Base-by-base conservation (phyloP, 2,888 invertebrate genomes). In the Lysandra bellargus region DNA sequence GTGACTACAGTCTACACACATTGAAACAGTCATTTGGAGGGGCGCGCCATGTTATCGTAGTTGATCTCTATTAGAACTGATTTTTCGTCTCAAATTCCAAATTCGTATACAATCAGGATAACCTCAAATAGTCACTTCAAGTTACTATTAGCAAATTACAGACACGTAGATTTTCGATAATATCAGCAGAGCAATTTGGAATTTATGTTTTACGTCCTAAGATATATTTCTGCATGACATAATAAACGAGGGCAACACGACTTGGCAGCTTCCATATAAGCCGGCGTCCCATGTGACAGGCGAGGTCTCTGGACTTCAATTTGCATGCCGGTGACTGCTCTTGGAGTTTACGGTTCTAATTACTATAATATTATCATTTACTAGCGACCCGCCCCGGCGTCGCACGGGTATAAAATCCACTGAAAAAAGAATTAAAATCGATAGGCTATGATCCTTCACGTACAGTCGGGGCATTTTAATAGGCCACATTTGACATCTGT, bases 221-320 rank as follows among this genome's bases (percentile, higher is more conserved):
- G 69, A 33, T 69, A 69, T 17, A 76, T 37, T 53, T 76, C 57
- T 23, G 2, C 1, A 1, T 33, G 76, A 33, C 53, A n/a, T 6
- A 12, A 53, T 14, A 17, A 76, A 76, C 53, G 76, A 76, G 76
- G 76, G 6, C 76, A 76, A 53, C 75, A 14, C 75, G 49, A 37
- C 69, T 69, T 69, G 64, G 53, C 76, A 76, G 76, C 76, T 76
- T 76, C 76, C 76, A 76, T 76, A 76, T 57, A 33, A 53, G 76
- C 33, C 49, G 17, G 23, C 53, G 30, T 57, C 53, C 57, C 53
- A 53, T 53, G 76, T 30, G 53, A 53, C 76, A 53, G 33, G 30
- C 76, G 53, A 33, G 49, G 76, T 69, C 69, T 69, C 33, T 69
- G 69, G 69, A 49, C 53, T 57, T 33, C 57, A 49, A 76, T 57